Percentiles rank a stretch among this genome's conserved stretches.
Conservation (phyloP, 2,797 vertebrate genomes). For the Adrianichthys oophorus region DNA sequence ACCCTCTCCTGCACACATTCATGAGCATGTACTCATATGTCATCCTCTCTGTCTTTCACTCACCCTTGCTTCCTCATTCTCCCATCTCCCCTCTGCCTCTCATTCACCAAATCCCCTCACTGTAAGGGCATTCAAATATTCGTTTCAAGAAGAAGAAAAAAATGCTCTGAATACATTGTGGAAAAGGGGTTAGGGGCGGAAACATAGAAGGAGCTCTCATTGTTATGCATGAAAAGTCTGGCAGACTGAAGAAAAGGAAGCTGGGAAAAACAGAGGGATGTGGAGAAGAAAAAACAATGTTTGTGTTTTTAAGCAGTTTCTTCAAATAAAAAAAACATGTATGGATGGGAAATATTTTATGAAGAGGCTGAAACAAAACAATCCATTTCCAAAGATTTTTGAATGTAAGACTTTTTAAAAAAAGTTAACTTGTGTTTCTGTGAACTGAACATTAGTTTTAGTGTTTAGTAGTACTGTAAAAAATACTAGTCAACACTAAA, state of each 20-base stretch:
- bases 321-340: slow-evolving; percentile 22
- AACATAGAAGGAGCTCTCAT: slow-evolving; percentile 57
- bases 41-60: slow-evolving; percentile 17
- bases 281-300: slow-evolving; percentile 7
- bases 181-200: slow-evolving; percentile 52
- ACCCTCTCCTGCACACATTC: slow-evolving; percentile 22
- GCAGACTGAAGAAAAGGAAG: slow-evolving; percentile 27
- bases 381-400: too few relatives aligned
- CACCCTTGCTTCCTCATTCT: slow-evolving; percentile 14
- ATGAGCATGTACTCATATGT: slow-evolving; percentile 32
- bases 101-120: slow-evolving; percentile 56
- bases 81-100: slow-evolving; percentile 1
- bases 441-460: too few relatives aligned
- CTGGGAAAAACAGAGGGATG: slow-evolving; percentile 21
- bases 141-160: slow-evolving; percentile 25
- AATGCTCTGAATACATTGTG: slow-evolving; percentile 51
- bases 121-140: slow-evolving; percentile 59
- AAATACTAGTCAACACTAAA: too few relatives aligned
- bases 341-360: slow-evolving; percentile 1
- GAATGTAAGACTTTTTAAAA: too few relatives aligned
- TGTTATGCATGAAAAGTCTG: slow-evolving; percentile 68
- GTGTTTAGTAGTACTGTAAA: too few relatives aligned
- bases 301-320: slow-evolving; percentile 16
- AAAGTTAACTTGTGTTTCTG: too few relatives aligned
- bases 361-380: not conserved